Evolutionary conservation across 2,797 vertebrate species (phyloP), one percentile per base, ranked within the genome.

Genomic region (Trematomus bernacchii): DNA sequence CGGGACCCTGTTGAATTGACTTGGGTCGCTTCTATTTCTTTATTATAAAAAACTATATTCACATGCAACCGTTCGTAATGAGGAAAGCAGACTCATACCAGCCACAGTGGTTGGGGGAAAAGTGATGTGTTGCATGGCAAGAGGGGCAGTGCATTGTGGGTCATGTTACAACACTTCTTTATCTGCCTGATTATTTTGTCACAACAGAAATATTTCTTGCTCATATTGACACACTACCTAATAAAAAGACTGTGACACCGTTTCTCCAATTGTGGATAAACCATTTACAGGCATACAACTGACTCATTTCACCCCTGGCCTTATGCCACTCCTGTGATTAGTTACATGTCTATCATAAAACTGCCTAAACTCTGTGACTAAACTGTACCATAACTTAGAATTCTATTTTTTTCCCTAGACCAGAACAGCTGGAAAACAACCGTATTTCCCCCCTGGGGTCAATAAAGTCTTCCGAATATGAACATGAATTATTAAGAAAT

Each of bases 151-250:
- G 19, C 14, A 21, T 51, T 13, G 2, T 51, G 50, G 33, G 21
- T 85, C 85, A 62, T 37, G 18, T 68, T 78, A 88, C 43, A 60
- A 30, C 33, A 7, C 37, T 0, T 68, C 16, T 73, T 62, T 76
- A 76, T 88, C 74, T 88, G 85, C 67, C 10, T 37, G 54, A 48
- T 59, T 33, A 23, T 76, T 54, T 82, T 43, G 52, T 75, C 19
- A 73, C 52, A 70, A 42, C 66, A 48, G 12, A 76, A 79, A 54
- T 3, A 61, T 59, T 46, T 59, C n/a, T n/a, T 23, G 8, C 3
- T 64, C 3, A 16, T 3, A 2, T n/a, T 42, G 19, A 16, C 30
- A 66, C 14, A 5, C 16, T 18, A 64, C 60, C 21, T 52, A 37
- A 7, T 37, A 37, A 37, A 7, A 37, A 37, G 33, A 37, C 33